phyloP scores from a whole-genome alignment of 2,113 vertebrate genomes.

The Misgurnus mizolepis region DNA sequence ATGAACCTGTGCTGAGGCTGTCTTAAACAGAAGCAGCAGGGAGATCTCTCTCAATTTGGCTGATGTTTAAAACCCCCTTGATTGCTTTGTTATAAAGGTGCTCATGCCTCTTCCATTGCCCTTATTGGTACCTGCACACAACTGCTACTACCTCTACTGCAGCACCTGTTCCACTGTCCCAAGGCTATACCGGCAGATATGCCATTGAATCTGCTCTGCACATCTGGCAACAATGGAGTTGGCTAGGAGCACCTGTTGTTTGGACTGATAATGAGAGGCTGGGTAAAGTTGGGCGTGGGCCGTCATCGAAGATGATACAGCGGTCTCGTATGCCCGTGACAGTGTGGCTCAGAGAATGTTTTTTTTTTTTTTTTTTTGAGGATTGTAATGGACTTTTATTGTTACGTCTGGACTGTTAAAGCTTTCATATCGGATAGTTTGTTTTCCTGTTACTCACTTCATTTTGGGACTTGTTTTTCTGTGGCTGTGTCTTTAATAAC shows the following conservation, averaged over 20 bases:
- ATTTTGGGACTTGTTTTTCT: conserved; percentile 3
- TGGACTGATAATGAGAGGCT: conserved; percentile 67
- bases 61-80: conserved; percentile 70
- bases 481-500: not conserved
- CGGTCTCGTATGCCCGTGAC: not conserved
- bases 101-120: conserved; percentile 72
- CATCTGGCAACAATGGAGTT: conserved; percentile 70
- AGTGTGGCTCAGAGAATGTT: conserved; percentile 10
- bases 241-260: conserved; percentile 58
- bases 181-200: conserved; percentile 66
- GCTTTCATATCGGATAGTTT: not conserved
- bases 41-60: conserved; percentile 61
- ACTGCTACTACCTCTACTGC: conserved; percentile 64
- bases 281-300: conserved; percentile 56
- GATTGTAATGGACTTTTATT: not conserved
- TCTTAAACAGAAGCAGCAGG: conserved; percentile 62
- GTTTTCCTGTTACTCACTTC: not conserved
- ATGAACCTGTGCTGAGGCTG: conserved; percentile 59
- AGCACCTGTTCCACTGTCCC: conserved; percentile 69
- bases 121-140: conserved; percentile 70
- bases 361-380: not conserved
- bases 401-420: not conserved
- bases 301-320: conserved; percentile 10
- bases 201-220: conserved; percentile 64
- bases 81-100: conserved; percentile 73